phyloP scores from a whole-genome alignment of 1,140 invertebrate species.

The Aphelinus atriplicis region DNA sequence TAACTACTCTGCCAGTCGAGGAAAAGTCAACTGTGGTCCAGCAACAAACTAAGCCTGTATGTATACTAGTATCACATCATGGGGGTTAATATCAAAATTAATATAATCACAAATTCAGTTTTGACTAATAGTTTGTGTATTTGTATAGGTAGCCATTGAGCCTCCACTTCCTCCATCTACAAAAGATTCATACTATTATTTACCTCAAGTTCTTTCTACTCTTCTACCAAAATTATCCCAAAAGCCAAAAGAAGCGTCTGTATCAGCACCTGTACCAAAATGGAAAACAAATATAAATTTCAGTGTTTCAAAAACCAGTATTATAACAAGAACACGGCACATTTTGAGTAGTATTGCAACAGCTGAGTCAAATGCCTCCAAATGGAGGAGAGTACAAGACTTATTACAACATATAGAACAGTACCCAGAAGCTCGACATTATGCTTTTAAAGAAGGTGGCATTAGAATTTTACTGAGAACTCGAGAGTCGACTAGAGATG shows the following conservation, averaged over 20 bases:
- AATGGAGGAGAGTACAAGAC: conserved; percentile 72
- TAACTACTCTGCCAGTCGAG: not conserved
- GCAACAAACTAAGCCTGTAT: too few relatives aligned
- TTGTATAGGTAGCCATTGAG: not conserved
- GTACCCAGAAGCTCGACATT: conserved; percentile 77
- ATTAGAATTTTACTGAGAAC: conserved; percentile 71
- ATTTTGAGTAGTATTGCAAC: conserved; percentile 72
- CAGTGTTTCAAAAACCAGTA: conserved; percentile 67
- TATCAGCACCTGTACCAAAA: conserved; percentile 52
- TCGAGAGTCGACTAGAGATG: conserved; percentile 57
- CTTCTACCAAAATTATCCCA: conserved; percentile 55
- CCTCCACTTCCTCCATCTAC: not conserved
- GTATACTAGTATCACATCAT: too few relatives aligned
- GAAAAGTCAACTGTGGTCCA: too few relatives aligned
- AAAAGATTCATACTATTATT: conserved; percentile 41
- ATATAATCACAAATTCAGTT: too few relatives aligned
- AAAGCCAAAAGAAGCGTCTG: conserved; percentile 47
- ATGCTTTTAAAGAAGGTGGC: conserved; percentile 77
- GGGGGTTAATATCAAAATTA: too few relatives aligned
- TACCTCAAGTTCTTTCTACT: conserved; percentile 55
- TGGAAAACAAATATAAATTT: conserved; percentile 60
- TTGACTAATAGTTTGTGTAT: too few relatives aligned
- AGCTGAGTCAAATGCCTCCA: conserved; percentile 70
- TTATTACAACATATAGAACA: conserved; percentile 76
- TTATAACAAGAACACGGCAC: conserved; percentile 74